Conservation (phyloP, 2,113 vertebrate species). For the Limanda limanda region DNA sequence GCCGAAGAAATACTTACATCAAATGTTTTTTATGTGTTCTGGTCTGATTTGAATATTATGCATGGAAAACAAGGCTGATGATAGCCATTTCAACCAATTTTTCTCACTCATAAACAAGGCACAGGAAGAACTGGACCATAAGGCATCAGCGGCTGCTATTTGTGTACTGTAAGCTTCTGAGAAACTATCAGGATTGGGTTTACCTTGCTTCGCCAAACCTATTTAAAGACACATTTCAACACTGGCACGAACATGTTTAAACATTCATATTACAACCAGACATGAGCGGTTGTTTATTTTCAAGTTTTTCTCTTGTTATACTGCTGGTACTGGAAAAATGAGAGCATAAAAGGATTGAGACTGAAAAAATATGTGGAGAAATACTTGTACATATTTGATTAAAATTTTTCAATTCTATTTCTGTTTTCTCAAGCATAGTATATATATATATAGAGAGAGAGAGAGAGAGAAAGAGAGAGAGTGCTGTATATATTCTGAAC, state of each 20-base stretch:
- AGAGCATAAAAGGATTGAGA: neutral
- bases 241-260: neutral
- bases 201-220: slow-evolving; percentile 23
- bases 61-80: slow-evolving; percentile 21
- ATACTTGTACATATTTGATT: too few relatives aligned
- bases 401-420: too few relatives aligned
- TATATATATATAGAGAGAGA: too few relatives aligned
- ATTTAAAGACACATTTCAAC: slow-evolving; percentile 31
- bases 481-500: too few relatives aligned
- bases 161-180: slow-evolving; percentile 30
- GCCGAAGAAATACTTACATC: neutral
- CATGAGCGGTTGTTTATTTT: neutral
- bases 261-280: slow-evolving; percentile 8
- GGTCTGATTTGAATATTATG: slow-evolving; percentile 2
- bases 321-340: neutral
- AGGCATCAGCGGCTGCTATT: slow-evolving; percentile 50
- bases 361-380: neutral
- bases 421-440: too few relatives aligned
- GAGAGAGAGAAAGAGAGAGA: too few relatives aligned
- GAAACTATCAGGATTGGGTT: slow-evolving; percentile 29
- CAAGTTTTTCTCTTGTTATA: neutral
- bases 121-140: slow-evolving; percentile 34
- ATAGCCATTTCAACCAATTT: slow-evolving; percentile 29
- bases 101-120: slow-evolving; percentile 45
- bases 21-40: neutral